These are phyloP conservation scores for Pogona vitticeps DNA, from an alignment of 2,113 vertebrate genomes.

Conservation along the genomic window DNA sequence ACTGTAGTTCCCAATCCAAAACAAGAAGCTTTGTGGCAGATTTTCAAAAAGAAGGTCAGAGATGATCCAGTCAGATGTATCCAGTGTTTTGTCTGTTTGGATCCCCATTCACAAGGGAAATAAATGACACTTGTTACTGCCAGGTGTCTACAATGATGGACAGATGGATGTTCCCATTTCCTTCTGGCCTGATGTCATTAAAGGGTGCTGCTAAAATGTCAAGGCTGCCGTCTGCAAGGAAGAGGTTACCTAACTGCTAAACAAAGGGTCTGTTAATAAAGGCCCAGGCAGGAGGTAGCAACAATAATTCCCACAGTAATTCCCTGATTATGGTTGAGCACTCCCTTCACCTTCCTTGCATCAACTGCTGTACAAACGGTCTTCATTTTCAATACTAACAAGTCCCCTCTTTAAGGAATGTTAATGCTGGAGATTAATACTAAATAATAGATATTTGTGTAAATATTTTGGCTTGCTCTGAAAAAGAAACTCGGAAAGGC, in stretches of 20 bases:
- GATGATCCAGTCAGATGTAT: neutral
- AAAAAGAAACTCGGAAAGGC: constrained; percentile 40
- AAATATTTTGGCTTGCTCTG: constrained; percentile 44
- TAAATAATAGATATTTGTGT: constrained; percentile 60
- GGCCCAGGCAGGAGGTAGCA: constrained; percentile 16
- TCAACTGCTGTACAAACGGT: neutral
- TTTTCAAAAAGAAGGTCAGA: no score
- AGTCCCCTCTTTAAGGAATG: constrained; percentile 63
- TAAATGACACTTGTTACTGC: no score
- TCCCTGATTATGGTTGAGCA: constrained; percentile 60
- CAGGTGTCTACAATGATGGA: neutral
- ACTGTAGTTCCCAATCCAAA: no score
- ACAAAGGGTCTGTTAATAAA: constrained; percentile 72
- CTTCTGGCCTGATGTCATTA: neutral
- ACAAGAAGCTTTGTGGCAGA: no score
- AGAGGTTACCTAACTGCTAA: constrained; percentile 51
- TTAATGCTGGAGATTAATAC: constrained; percentile 73
- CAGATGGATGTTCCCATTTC: neutral
- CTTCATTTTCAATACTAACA: constrained; percentile 24
- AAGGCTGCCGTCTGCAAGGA: neutral
- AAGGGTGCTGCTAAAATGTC: neutral
- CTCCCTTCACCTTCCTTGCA: constrained; percentile 47
- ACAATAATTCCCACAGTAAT: constrained; percentile 69
- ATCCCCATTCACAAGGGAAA: neutral
- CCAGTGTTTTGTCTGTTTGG: neutral